Evolutionary conservation across 2,113 vertebrate genomes (phyloP).

Genomic region (Heptranchias perlo): DNA sequence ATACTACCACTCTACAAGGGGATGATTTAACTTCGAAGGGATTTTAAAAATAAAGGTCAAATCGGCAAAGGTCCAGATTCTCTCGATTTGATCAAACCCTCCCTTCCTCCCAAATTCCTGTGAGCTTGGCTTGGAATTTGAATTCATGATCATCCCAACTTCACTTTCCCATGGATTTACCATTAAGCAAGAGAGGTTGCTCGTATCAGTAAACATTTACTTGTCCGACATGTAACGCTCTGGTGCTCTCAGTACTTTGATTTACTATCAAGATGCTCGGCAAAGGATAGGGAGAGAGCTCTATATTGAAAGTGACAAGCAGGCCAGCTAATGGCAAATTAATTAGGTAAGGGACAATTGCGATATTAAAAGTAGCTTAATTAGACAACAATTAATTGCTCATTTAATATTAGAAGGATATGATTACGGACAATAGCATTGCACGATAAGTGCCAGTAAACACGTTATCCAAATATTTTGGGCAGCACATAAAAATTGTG

Average conservation of each 20-base stretch:
- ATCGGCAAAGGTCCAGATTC: not conserved
- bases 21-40: not conserved
- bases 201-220: not conserved
- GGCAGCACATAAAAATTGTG: not conserved
- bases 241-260: conserved; percentile 12
- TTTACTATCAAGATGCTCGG: not conserved
- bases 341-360: not conserved
- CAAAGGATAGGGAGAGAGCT: not conserved
- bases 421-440: not conserved
- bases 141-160: not conserved
- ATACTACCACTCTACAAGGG: not conserved
- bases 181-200: not conserved
- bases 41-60: not conserved
- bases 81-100: not conserved
- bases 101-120: not conserved
- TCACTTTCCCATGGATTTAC: not conserved
- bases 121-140: not conserved
- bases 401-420: conserved; percentile 11
- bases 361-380: not conserved
- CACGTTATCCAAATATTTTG: not conserved
- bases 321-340: not conserved
- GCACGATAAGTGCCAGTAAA: not conserved
- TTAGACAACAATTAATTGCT: conserved; percentile 15
- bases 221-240: not conserved
- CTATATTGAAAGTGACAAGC: conserved; percentile 4